These are phyloP conservation scores for Arizona elegans DNA, from an alignment of 2,113 vertebrate species.

Conservation along the genomic window DNA sequence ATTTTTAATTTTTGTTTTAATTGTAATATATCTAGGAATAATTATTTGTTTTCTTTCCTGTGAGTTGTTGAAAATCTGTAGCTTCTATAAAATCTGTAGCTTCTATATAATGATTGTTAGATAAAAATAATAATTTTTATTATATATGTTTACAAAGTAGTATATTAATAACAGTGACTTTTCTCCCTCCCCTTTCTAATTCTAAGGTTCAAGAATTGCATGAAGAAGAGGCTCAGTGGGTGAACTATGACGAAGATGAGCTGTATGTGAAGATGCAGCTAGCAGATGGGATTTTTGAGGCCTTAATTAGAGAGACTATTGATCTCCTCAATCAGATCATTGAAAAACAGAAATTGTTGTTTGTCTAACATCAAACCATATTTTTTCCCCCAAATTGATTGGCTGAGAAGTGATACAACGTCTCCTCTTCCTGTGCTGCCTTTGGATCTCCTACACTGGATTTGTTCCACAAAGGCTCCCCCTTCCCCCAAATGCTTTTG, in stretches of 20 bases:
- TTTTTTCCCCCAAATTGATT: slow-evolving; percentile 46
- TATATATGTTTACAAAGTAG: background rate
- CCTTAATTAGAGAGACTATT: slow-evolving; percentile 90
- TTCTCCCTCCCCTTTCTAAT: background rate
- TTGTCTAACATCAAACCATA: slow-evolving; percentile 66
- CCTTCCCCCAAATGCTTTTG: slow-evolving; percentile 27
- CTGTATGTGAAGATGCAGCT: slow-evolving; percentile 96
- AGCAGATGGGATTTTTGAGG: slow-evolving; percentile 94
- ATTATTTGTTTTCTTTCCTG: background rate
- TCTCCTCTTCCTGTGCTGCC: slow-evolving; percentile 31
- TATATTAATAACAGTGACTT: background rate
- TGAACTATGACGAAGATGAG: slow-evolving; percentile 96
- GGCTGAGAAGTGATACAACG: slow-evolving; percentile 42
- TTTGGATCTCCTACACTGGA: slow-evolving; percentile 44
- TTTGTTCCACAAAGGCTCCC: slow-evolving; percentile 38
- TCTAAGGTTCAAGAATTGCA: slow-evolving; percentile 94
- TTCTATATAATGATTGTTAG: no score
- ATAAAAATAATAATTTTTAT: background rate
- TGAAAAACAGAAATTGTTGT: slow-evolving; percentile 76
- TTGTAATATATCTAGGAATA: background rate
- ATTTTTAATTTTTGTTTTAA: background rate
- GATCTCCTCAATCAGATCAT: slow-evolving; percentile 84
- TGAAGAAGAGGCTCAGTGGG: slow-evolving; percentile 95
- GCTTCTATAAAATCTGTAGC: no score
- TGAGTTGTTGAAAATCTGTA: background rate